Conservation (phyloP, 2,113 vertebrate species). For the Mesitornis unicolor region DNA sequence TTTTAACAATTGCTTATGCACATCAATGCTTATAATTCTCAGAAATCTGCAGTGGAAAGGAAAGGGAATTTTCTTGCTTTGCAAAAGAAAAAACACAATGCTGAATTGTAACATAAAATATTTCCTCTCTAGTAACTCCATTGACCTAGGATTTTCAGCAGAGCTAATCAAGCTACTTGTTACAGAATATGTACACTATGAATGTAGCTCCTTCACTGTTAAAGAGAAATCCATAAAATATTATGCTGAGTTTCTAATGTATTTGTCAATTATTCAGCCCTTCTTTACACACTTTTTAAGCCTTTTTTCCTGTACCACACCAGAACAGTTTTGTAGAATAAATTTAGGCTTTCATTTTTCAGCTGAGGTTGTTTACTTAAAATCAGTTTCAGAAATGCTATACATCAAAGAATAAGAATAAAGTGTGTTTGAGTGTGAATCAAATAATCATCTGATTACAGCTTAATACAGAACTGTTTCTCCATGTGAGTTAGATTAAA, state of each 20-base stretch:
- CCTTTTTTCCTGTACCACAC: not conserved
- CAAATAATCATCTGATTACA: not conserved
- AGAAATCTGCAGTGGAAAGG: not conserved
- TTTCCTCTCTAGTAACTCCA: not conserved
- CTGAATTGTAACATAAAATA: not conserved
- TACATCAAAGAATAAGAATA: not conserved
- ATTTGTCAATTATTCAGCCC: not conserved
- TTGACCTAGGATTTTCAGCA: not conserved
- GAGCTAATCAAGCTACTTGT: not conserved
- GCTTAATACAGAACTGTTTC: not conserved
- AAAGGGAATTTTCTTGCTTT: not conserved
- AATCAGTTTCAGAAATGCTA: not conserved
- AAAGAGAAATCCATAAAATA: not conserved
- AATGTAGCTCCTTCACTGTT: not conserved
- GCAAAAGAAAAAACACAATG: not conserved
- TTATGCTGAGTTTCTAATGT: not conserved
- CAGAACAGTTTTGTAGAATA: not conserved
- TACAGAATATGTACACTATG: not conserved
- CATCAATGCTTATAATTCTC: not conserved
- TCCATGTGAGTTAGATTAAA: not conserved
- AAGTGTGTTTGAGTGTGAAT: not conserved
- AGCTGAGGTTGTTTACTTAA: not conserved
- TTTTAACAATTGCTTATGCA: not conserved
- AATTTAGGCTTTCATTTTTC: not conserved
- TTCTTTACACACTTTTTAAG: not conserved